phyloP scores from a whole-genome alignment of 2,113 vertebrate species.

The Acinonyx jubatus region DNA sequence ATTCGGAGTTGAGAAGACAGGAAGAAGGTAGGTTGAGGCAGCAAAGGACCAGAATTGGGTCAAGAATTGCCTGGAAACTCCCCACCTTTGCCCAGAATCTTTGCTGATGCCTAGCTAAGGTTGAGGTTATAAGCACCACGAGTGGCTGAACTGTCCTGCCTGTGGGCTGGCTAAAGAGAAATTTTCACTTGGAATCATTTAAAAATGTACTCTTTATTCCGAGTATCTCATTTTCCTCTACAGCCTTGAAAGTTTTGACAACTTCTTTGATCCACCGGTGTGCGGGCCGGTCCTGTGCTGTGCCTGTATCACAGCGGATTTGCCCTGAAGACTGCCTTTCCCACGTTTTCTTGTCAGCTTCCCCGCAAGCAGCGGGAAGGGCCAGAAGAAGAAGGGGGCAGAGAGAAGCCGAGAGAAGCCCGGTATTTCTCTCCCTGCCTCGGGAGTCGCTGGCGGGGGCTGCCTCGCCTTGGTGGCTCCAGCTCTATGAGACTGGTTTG shows the following conservation, averaged over 20 bases:
- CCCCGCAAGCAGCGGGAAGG: neutral
- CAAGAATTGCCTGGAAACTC: neutral
- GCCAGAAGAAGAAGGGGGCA: neutral
- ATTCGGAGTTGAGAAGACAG: neutral
- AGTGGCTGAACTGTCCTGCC: neutral
- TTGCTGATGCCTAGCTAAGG: neutral
- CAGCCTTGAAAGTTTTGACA: neutral
- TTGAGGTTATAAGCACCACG: neutral
- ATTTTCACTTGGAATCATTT: neutral
- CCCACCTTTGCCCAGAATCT: neutral
- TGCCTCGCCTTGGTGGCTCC: neutral
- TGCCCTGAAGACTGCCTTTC: neutral
- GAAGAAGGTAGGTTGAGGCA: neutral
- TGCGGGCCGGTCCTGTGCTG: neutral
- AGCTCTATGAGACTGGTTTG: neutral
- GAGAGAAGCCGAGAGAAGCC: too few species aligned
- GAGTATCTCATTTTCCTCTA: neutral
- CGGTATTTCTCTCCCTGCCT: neutral
- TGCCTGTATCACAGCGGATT: neutral
- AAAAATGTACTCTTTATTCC: neutral
- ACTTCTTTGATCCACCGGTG: neutral
- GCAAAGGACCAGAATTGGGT: neutral
- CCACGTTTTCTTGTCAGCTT: neutral
- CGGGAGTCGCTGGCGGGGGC: neutral
- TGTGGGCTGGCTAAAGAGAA: neutral